A percentile compares a stretch with the other conserved stretches of the same genome.
Conservation (phyloP, 37 sponge, comb jelly and placozoan species). For the Mnemiopsis leidyi region DNA sequence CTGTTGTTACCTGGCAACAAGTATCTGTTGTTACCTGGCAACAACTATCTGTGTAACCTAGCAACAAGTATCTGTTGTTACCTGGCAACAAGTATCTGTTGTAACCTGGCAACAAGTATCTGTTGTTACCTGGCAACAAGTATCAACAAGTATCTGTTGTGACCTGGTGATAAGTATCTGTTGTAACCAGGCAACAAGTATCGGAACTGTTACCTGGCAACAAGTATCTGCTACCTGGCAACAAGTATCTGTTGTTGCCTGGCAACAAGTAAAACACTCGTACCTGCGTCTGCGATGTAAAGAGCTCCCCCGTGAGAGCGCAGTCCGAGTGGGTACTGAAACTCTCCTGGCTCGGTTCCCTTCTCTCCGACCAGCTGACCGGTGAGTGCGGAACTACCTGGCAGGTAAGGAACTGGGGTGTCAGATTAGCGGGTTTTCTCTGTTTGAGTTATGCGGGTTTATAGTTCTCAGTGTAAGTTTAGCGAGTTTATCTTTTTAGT, state of each 20-base stretch:
- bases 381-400: constrained; percentile 54
- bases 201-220: not conserved
- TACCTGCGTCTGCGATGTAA: constrained; percentile 57
- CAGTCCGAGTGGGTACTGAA: constrained; percentile 61
- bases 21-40: not conserved
- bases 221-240: not conserved
- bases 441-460: not conserved
- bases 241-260: constrained; percentile 3
- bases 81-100: not conserved
- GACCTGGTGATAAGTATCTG: too few relatives aligned
- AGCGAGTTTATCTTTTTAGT: not conserved
- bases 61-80: not conserved
- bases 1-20: constrained; percentile 10
- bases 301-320: constrained; percentile 50
- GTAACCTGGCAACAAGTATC: not conserved
- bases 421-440: not conserved
- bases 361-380: not conserved
- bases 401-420: not conserved
- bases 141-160: too few relatives aligned
- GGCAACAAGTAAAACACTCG: not conserved
- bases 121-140: not conserved
- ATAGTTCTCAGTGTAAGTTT: not conserved
- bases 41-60: not conserved
- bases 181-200: too few relatives aligned
- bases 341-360: constrained; percentile 46